Evolutionary conservation across 2,888 invertebrate species (phyloP).

Genomic region (Holacanthella duospinosa): DNA sequence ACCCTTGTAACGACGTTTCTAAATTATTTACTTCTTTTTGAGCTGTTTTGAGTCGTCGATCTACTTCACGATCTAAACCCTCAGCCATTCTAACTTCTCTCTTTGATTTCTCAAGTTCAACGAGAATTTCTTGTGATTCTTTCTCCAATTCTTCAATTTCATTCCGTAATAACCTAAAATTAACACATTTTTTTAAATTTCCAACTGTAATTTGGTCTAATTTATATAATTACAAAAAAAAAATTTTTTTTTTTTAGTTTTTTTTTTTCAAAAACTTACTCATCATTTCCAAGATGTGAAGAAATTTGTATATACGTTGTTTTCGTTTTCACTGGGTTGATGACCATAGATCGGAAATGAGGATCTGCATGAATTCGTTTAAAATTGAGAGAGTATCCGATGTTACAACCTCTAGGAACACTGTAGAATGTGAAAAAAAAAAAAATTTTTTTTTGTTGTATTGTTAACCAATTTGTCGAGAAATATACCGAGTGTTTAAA

Average conservation of each 20-base stretch:
- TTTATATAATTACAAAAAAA: neutral
- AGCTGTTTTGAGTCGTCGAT: neutral
- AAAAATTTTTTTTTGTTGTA: too few species aligned
- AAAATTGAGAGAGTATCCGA: neutral
- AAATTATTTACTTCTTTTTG: neutral
- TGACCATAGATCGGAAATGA: neutral
- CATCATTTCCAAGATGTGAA: conserved; percentile 4
- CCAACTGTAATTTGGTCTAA: too few species aligned
- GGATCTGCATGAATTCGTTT: neutral
- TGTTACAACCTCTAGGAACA: conserved; percentile 5
- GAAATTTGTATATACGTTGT: neutral
- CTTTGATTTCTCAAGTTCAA: neutral
- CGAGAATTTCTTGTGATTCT: neutral
- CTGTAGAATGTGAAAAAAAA: too few species aligned
- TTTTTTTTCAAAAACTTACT: neutral
- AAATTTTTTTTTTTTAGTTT: neutral
- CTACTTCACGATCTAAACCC: neutral
- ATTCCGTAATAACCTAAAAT: neutral
- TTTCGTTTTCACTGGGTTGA: neutral
- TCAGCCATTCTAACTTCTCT: neutral
- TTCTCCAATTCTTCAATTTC: neutral
- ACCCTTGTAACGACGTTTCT: neutral
- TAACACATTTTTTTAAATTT: neutral
- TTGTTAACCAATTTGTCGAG: too few species aligned
- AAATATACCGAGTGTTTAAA: too few species aligned